Percentiles rank a stretch among this genome's conserved stretches.
Conservation (phyloP, 2,888 invertebrate species). For the Myopa testacea region DNA sequence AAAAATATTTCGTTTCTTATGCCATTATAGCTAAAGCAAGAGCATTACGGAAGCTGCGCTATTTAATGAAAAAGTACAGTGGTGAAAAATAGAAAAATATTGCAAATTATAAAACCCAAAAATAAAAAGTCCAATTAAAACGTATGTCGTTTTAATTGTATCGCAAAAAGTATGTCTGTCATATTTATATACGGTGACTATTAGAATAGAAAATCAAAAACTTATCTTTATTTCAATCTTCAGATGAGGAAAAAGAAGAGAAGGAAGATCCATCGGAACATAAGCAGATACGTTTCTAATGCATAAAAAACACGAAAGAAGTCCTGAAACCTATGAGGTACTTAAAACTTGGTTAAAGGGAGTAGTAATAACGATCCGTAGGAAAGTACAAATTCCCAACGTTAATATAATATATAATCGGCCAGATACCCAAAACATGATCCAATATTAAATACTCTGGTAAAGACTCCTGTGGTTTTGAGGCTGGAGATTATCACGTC, state of each 20-base stretch:
- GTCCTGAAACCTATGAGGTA: conserved; percentile 65
- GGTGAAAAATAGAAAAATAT: conserved; percentile 50
- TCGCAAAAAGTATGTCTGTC: too few species aligned
- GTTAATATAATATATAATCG: conserved; percentile 58
- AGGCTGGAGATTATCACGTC: conserved; percentile 55
- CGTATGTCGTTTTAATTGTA: too few species aligned
- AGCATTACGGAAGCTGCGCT: conserved; percentile 62
- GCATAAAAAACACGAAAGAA: conserved; percentile 55
- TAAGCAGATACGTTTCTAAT: conserved; percentile 54
- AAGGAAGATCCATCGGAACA: conserved; percentile 49
- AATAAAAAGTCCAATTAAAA: conserved; percentile 48
- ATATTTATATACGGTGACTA: too few species aligned
- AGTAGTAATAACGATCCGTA: conserved; percentile 62
- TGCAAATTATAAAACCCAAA: conserved; percentile 42
- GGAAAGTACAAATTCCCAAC: conserved; percentile 45
- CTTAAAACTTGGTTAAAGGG: conserved; percentile 67
- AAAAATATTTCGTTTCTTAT: conserved; percentile 37
- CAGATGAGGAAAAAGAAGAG: conserved; percentile 41
- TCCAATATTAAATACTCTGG: conserved; percentile 67
- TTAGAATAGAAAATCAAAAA: too few species aligned
- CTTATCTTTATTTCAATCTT: too few species aligned
- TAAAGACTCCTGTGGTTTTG: conserved; percentile 57
- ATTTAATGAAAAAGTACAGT: conserved; percentile 63
- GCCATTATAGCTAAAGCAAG: conserved; percentile 60
- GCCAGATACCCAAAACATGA: conserved; percentile 61